Conservation (phyloP, 2,113 vertebrate genomes). For the Anser cygnoides region DNA sequence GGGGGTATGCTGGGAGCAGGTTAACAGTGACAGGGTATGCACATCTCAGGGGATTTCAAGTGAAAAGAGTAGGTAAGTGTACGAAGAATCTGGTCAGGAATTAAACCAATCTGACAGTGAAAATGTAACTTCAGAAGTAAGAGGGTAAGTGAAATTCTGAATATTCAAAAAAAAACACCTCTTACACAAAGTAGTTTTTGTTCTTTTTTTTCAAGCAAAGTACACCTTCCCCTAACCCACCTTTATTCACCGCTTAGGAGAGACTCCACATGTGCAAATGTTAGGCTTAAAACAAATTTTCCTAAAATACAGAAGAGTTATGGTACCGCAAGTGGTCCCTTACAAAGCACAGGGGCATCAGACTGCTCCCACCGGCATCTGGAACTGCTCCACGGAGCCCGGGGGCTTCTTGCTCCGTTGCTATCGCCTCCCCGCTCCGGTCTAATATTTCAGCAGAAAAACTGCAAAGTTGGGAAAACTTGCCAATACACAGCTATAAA, state of each 20-base stretch:
- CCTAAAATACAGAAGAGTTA: neutral
- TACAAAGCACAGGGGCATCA: neutral
- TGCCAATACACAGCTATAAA: neutral
- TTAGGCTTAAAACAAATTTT: neutral
- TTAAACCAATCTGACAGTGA: neutral
- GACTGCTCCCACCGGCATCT: neutral
- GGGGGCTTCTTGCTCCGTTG: conserved; percentile 21
- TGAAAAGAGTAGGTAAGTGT: neutral
- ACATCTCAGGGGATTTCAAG: neutral
- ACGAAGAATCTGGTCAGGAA: neutral
- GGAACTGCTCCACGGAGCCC: conserved; percentile 21
- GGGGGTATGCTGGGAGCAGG: neutral
- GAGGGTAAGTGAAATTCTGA: neutral
- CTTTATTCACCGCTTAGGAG: neutral
- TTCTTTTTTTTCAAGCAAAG: neutral
- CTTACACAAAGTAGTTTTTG: neutral
- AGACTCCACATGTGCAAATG: neutral
- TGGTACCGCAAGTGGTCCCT: neutral
- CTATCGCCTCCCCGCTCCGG: neutral
- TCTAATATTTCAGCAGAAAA: conserved; percentile 47
- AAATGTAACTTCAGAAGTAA: neutral
- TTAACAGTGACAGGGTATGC: no score
- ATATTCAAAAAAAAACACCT: neutral
- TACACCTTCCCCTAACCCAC: neutral
- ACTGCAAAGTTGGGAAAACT: neutral